Conservation (phyloP, 2,888 invertebrate genomes). For the Conomelus anceps region DNA sequence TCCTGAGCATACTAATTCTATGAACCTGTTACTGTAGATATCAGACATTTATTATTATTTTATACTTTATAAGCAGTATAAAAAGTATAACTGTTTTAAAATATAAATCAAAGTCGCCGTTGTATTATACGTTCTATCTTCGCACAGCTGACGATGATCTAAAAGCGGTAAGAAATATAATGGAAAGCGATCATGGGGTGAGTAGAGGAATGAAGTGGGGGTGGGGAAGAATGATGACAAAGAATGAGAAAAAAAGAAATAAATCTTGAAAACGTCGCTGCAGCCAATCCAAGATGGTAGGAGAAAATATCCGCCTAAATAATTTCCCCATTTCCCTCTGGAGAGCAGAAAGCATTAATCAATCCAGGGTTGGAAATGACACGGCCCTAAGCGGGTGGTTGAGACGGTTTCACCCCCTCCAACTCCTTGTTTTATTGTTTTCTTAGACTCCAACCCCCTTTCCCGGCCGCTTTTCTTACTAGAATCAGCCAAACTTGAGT, state of each 20-base stretch:
- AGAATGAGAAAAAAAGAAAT: conserved; percentile 1
- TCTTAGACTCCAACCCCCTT: background rate
- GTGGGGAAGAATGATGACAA: background rate
- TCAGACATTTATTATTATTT: too few relatives aligned
- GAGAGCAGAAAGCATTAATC: conserved; percentile 16
- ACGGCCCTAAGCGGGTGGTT: background rate
- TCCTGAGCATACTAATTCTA: too few relatives aligned
- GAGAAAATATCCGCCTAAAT: conserved; percentile 14
- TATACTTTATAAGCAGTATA: background rate
- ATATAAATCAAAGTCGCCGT: background rate
- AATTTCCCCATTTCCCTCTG: conserved; percentile 12
- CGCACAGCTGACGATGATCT: background rate
- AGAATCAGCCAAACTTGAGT: background rate
- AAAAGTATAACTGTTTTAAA: background rate
- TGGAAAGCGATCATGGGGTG: background rate
- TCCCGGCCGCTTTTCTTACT: background rate
- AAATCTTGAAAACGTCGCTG: conserved; percentile 10
- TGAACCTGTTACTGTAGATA: too few relatives aligned
- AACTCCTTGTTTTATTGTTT: conserved; percentile 8
- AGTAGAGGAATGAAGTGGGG: background rate
- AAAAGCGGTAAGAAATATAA: background rate
- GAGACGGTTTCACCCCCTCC: background rate
- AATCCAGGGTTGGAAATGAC: conserved; percentile 21
- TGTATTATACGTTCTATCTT: too few relatives aligned
- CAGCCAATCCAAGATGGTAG: conserved; percentile 11